A percentile compares a stretch with the other conserved stretches of the same genome.
Conservation (phyloP, 1,140 invertebrate species). For the Saccostrea cuccullata region DNA sequence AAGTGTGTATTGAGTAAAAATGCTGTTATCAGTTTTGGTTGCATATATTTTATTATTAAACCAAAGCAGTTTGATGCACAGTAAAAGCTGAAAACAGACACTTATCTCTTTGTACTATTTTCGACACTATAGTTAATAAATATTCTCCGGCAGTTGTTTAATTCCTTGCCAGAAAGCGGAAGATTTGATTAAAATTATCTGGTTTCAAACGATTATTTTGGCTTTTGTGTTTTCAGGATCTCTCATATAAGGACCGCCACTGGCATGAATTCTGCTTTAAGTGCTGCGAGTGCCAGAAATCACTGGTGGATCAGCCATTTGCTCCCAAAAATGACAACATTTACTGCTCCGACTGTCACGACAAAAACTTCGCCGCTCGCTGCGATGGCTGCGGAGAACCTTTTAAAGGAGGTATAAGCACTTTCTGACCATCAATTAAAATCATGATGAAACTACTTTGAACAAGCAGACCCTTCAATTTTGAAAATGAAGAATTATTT, state of each 20-base stretch:
- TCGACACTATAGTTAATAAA: too few species aligned
- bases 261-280: constrained; percentile 99
- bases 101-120: too few species aligned
- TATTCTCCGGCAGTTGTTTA: too few species aligned
- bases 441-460: neutral
- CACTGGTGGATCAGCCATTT: constrained; percentile 99
- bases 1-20: too few species aligned
- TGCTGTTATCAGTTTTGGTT: too few species aligned
- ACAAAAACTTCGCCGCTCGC: constrained; percentile 97
- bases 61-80: too few species aligned
- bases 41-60: too few species aligned
- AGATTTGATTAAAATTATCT: too few species aligned
- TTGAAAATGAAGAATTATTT: neutral
- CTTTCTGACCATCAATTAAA: neutral
- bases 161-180: too few species aligned
- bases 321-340: constrained; percentile 96
- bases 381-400: constrained; percentile 99
- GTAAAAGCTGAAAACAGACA: too few species aligned
- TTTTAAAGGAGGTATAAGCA: constrained; percentile 94
- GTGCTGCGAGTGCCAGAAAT: constrained; percentile 97
- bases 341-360: constrained; percentile 99
- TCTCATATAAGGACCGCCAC: constrained; percentile 98
- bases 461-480: neutral
- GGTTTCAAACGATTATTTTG: too few species aligned
- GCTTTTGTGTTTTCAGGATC: constrained; percentile 85